Evolutionary conservation across 1,140 invertebrate species (phyloP), one percentile per base, ranked within the genome.

Genomic region (Aricia agestis): DNA sequence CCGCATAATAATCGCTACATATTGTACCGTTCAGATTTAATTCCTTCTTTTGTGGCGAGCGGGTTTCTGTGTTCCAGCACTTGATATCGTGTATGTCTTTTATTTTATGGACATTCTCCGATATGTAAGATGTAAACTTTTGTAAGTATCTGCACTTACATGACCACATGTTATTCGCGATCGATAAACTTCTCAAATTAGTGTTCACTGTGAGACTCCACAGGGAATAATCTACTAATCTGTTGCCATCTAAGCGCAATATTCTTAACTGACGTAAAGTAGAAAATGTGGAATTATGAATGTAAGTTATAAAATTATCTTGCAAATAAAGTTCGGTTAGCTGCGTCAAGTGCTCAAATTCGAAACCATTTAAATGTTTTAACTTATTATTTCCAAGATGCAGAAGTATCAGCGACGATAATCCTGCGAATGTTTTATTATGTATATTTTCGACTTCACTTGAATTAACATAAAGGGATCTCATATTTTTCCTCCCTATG

Each of bases 111-210:
- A 94, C 94, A 82, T 97, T 96, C 78, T 97, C 95, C 3, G 94
- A 94, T 32, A 98, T 94, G 94, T 96, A 98, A 17, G 94, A 92
- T 11, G 96, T 96, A 72, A 98, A 93, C 70, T 95, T 95, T 84
- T 97, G 96, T 61, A 98, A 93, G 86, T 97, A 98, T 86, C 96
- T 95, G 90, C 97, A 98, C 59, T 96, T 95, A 83, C 97, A 98
- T 7, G 95, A 96, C 97, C 97, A 98, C 15, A 94, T 94, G 84
- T 98, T 98, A 71, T 95, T 94, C 0, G 95, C 95, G 18, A 98
- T 86, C 0, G 94, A 93, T 10, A 98, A 82, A 72, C 95, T 94
- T 6, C 93, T 93, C 67, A 98, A 86, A 61, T 94, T 93, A 59
- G 93, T 92, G 86, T 97, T 97, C 11, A 94, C 83, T 59, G 81